phyloP scores from a whole-genome alignment of 2,113 vertebrate genomes.

The Entelurus aequoreus region DNA sequence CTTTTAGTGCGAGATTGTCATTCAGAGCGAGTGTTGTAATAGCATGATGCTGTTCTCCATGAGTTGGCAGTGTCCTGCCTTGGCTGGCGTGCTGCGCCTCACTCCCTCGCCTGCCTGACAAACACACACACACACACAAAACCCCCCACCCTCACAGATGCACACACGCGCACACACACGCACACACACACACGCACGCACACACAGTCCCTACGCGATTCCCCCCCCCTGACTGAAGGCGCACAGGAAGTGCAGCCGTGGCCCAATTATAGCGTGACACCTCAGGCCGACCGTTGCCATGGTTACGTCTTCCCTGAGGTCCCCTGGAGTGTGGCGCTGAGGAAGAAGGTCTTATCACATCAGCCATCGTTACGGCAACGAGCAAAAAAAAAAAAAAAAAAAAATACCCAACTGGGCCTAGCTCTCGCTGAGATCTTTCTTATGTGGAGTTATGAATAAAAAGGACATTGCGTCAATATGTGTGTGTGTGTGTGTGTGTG shows the following conservation, averaged over 20 bases:
- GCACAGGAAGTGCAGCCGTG: constrained; percentile 75
- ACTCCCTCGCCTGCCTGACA: constrained; percentile 55
- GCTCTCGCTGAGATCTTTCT: constrained; percentile 44
- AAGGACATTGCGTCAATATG: constrained; percentile 21
- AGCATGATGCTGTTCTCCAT: constrained; percentile 67
- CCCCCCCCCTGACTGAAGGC: constrained; percentile 70
- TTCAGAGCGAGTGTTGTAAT: constrained; percentile 55
- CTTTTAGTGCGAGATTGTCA: constrained; percentile 54
- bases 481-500: not conserved
- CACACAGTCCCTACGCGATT: constrained; percentile 66
- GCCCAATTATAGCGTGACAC: constrained; percentile 76
- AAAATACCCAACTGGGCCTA: constrained; percentile 36
- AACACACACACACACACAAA: constrained; percentile 36
- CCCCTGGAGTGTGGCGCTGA: constrained; percentile 72
- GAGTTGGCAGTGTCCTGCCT: constrained; percentile 70
- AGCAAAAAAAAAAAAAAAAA: constrained; percentile 30
- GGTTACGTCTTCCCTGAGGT: constrained; percentile 73
- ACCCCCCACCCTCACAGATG: constrained; percentile 36
- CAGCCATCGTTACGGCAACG: constrained; percentile 74
- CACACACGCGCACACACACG: constrained; percentile 29
- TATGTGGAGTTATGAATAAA: constrained; percentile 33
- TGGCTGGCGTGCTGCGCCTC: constrained; percentile 65
- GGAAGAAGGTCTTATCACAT: constrained; percentile 75
- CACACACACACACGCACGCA: constrained; percentile 30
- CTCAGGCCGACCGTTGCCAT: constrained; percentile 73